Base-by-base conservation (phyloP, 2,797 vertebrate species). In the Mallotus villosus region DNA sequence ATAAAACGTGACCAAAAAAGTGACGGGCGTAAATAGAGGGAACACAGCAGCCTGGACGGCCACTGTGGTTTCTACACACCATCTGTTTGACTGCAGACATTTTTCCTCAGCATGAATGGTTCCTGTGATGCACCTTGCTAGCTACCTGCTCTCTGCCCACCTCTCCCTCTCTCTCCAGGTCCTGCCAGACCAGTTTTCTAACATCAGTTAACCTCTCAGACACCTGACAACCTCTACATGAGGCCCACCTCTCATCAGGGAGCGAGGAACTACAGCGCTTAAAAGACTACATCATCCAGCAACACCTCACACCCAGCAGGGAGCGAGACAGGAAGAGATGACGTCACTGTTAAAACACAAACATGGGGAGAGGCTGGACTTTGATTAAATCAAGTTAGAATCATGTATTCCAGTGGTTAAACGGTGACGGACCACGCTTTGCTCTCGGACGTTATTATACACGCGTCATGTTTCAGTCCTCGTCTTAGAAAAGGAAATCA, bases 101-200 rank as follows among this genome's bases (percentile, higher is more conserved):
- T 49, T 41, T 5, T 37, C 34, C 27, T 21, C 25, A 67, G 17
- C 25, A 55, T 63, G 49, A 71, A 17, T 37, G 34, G 11, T 11
- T 21, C 46, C 61, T 37, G 2, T 22, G 24, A 51, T 58, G 72
- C 53, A 68, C 21, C 32, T 7, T 60, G 67, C 76, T 60, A 59
- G 63, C 82, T 68, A 64, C 71, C 73, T 76, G 73, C 66, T 72
- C 27, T 72, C 68, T 64, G 73, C 78, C 76, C 76, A 73, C 72
- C 75, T 76, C 63, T 34, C 63, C 67, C 67, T 34, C 63, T 69
- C 67, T 69, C 2, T 24, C 46, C 34, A 63, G 27, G 68, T 29
- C 8, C 16, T 60, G 34, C 72, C 41, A 3, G 34, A 12, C 27
- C 53, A 17, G 2, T 61, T 64, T 4, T 25, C 9, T 6, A 4